A percentile compares a stretch with the other conserved stretches of the same genome.
Evolutionary conservation across 1,140 invertebrate genomes (phyloP).

Genomic region (Drosophila prosaltans): DNA sequence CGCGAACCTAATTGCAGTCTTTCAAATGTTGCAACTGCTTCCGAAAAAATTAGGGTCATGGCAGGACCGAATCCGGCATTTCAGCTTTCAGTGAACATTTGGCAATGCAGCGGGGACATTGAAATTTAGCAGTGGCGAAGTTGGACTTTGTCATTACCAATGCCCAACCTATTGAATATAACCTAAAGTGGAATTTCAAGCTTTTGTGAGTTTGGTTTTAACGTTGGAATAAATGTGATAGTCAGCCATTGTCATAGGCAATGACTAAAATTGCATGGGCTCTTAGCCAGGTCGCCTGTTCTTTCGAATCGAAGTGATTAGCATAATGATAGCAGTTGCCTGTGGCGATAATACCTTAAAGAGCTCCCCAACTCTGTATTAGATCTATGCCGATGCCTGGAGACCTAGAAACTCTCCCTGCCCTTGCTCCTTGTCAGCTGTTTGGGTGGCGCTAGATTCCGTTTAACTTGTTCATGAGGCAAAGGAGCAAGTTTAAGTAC

Average conservation of each 20-base stretch:
- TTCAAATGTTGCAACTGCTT: conserved; percentile 62
- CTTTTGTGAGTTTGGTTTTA: not conserved
- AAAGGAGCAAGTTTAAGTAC: conserved; percentile 48
- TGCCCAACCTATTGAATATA: conserved; percentile 14
- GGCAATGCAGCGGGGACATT: conserved; percentile 13
- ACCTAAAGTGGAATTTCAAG: not conserved
- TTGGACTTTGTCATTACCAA: conserved; percentile 3
- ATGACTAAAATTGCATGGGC: not conserved
- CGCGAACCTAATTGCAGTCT: conserved; percentile 57
- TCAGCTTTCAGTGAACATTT: conserved; percentile 32
- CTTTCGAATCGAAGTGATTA: conserved; percentile 46
- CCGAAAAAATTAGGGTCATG: conserved; percentile 66
- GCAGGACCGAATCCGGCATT: conserved; percentile 14
- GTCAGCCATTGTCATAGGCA: not conserved
- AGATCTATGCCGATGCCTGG: conserved; percentile 15
- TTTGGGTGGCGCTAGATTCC: conserved; percentile 14
- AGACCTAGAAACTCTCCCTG: not conserved
- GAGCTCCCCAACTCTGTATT: conserved; percentile 35
- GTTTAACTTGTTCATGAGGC: conserved; percentile 11
- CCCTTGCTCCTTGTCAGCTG: not conserved
- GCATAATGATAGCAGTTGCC: conserved; percentile 50
- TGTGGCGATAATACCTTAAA: conserved; percentile 53
- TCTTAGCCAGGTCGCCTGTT: not conserved
- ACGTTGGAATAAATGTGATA: too few species aligned
- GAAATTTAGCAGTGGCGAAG: conserved; percentile 20